These are phyloP conservation scores for Montifringilla adamsi DNA, from an alignment of 2,113 vertebrate genomes.

Conservation along the genomic window DNA sequence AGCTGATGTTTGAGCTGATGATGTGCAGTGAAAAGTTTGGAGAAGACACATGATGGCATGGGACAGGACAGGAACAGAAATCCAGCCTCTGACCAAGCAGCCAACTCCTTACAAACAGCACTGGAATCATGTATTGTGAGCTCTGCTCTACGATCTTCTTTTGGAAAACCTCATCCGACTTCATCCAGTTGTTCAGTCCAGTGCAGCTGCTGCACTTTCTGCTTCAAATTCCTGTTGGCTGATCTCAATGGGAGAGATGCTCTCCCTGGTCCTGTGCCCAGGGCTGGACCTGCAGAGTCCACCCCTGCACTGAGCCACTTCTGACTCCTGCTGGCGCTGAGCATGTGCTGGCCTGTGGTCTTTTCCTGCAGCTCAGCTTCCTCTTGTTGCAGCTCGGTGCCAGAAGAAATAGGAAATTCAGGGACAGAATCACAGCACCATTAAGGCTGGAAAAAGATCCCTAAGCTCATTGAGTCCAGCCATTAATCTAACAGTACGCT, in stretches of 20 bases:
- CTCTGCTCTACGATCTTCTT: not conserved
- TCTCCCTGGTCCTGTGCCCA: not conserved
- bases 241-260: accelerated
- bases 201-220: not conserved
- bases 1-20: not conserved
- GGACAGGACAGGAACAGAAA: not conserved
- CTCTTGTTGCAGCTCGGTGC: not conserved
- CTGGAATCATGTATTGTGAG: not conserved
- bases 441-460: not conserved
- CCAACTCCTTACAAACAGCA: not conserved
- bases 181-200: not conserved
- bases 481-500: not conserved
- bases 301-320: not conserved
- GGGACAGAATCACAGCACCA: not conserved
- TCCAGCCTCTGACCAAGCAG: not conserved
- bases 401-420: not conserved
- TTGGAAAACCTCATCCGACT: not conserved
- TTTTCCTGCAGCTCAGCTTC: not conserved
- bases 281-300: not conserved
- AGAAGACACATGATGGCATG: not conserved
- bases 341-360: accelerated
- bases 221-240: not conserved
- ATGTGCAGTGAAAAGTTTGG: not conserved
- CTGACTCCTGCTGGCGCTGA: not conserved
- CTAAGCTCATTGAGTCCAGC: not conserved